These are phyloP conservation scores for Goniozus legneri DNA, from an alignment of 1,140 invertebrate species.

Conservation along the genomic window DNA sequence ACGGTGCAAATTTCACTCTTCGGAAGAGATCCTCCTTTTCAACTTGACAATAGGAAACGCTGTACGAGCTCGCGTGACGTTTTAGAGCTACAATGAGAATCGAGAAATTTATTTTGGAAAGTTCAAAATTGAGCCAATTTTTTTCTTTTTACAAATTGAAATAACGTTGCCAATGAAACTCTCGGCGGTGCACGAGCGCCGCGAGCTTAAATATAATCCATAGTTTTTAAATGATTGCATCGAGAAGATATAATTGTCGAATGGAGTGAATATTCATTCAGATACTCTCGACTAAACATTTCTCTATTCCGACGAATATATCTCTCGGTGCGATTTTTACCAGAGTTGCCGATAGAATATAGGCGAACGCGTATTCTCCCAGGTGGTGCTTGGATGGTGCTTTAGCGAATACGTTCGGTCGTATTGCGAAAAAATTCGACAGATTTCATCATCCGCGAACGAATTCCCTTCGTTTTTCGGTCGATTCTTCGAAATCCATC, in stretches of 20 bases:
- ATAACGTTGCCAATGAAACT: too few species aligned
- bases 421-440: too few species aligned
- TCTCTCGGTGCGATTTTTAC: neutral
- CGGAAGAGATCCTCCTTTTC: too few species aligned
- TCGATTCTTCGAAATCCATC: constrained; percentile 12
- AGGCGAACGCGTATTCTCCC: neutral
- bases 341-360: neutral
- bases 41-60: too few species aligned
- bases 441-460: constrained; percentile 5
- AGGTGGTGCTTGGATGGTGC: neutral
- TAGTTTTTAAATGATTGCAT: too few species aligned
- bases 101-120: too few species aligned
- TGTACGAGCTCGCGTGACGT: too few species aligned
- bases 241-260: neutral
- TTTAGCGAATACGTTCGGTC: neutral
- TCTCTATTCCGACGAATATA: neutral
- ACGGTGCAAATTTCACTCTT: too few species aligned
- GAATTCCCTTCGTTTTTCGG: constrained; percentile 12
- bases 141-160: too few species aligned
- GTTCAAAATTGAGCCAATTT: too few species aligned
- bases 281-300: neutral
- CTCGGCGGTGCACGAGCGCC: neutral
- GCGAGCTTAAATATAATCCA: too few species aligned
- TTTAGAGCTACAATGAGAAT: too few species aligned
- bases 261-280: neutral